Evolutionary conservation across 2,888 invertebrate genomes (phyloP), one percentile per base, ranked within the genome.

Genomic region (Mechanitis mazaeus): DNA sequence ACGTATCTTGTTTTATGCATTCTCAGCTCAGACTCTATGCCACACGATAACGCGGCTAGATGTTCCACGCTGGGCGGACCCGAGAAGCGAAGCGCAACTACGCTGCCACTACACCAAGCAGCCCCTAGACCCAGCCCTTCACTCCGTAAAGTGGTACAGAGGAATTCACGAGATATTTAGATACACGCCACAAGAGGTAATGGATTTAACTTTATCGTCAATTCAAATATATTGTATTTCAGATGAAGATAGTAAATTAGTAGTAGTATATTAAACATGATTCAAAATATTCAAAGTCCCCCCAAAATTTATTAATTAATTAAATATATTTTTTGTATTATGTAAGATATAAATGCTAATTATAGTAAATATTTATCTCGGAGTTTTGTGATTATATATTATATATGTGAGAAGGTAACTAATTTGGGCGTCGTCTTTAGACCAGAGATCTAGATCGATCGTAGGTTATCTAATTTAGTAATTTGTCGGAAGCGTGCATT

Each of bases 121-220:
- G 64, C 77, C 78, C 0, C 76, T 76, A 58, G 89, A 90, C 61
- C 93, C 93, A 2, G 90, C 92, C 1, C 90, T 95, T 7, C 95
- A 95, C 83, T 93, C 94, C 45, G 93, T 95, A 77, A 94, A 94
- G 85, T 95, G 95, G 95, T 95, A 94, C 85, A 87, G 93, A 64
- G 93, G 92, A 60, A 91, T 91, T 55, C 77, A 87, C 68, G 89
- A 90, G 76, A 88, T 89, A 64, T 89, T 89, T 72, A 72, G 88
- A 65, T 89, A 87, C 53, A 88, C 87, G 1, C 86, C 85, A 0
- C 85, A 84, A 60, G 87, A 86, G 85, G 88, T 88, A 66, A 73
- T 72, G 11, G 2, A 28, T 31, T 35, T 12, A 38, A 9, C 42
- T 42, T 42, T 42, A 45, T 56, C 45, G n/a, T 4, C 55, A 42